Base-by-base conservation (phyloP, 1,140 invertebrate genomes). In the Polyergus mexicanus region DNA sequence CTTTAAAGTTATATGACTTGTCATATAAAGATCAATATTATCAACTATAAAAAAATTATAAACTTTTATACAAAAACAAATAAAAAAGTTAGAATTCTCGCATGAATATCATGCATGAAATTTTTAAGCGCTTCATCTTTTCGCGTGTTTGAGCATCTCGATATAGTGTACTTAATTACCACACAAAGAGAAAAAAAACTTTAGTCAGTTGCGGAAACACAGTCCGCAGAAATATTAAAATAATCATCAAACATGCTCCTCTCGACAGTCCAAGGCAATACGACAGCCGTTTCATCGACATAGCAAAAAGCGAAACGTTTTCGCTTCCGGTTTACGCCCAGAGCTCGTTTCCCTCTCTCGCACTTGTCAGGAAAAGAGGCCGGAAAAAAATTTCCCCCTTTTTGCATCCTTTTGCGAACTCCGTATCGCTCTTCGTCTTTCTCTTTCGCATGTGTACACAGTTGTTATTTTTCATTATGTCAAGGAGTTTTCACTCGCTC, bases 381-480 rank as follows among this genome's bases (percentile, higher is more conserved):
- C 78, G 38, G 78, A 83, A 83, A 83, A 83, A 83, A 83, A 83
- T 83, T 83, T 72, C 78, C 54, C 54, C 54, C 54, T 83, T 83
- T 83, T 83, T 83, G 68, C 78, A 81, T 81, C 66, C 78, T 54
- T 54, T 74, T 69, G 54, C 68, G 54, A 74, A 28, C 28, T 72
- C 35, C 78, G 68, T 74, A 60, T 74, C 78, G 38, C 19, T 51
- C 47, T 16, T 5, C 19, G 47, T 51, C 47, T 51, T 16, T 51
- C 68, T 83, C 54, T 74, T 19, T 60, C 35, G 44, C 62, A 7
- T 65, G 63, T 32, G 38, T 56, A 28, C 66, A 11, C 32, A 5
- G 68, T 28, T 83, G 78, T 83, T 83, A 83, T 83, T 83, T 83
- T 83, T 83, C 78, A 83, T 83, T 83, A 83, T 72, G 78, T 83